Evolutionary conservation across 2,113 vertebrate genomes (phyloP), one percentile per base, ranked within the genome.

Genomic region (Gymnocephalus cernua): DNA sequence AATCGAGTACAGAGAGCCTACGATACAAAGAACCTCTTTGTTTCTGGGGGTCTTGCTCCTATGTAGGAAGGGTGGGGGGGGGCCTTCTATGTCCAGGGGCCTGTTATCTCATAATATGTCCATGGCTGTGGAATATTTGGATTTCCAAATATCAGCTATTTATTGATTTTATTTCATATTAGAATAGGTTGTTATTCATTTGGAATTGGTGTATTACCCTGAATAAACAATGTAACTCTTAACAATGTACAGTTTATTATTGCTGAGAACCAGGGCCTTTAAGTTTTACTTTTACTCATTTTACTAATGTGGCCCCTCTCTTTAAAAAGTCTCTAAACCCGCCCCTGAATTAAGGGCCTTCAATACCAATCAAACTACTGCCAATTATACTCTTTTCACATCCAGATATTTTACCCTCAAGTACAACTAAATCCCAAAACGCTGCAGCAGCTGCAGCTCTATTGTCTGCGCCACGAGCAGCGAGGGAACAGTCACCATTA

Each of bases 401-500:
- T 76, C 23, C 41, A 63, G 8, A 57, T 61, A 27, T 74, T 74
- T 58, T 6, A 48, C 16, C 29, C 29, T 53, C 3, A 61, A 68
- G 38, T 66, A 21, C 41, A 62, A 48, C 38, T 27, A 62, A 53
- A 83, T 18, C 18, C 21, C 41, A n/a, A 13, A 58, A 63, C 75
- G 14, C 64, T 68, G 83, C 74, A 77, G 76, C 83, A 77, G 65
- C 79, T 72, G 78, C 58, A 35, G 65, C 57, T 21, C 47, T 8
- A 4, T 13, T 19, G 57, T 76, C 57, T 73, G 79, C 77, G 32
- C 63, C 38, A 0, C 0, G 2, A 56, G 63, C 48, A 72, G 74
- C 56, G 8, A 65, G n/a, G 23, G 23, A 74, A 54, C 48, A 61
- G 16, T 62, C 56, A 5, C 48, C 58, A 80, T 80, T 79, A 78